These are phyloP conservation scores for Perca schrenkii DNA, from an alignment of 2,113 vertebrate genomes.

Conservation along the genomic window DNA sequence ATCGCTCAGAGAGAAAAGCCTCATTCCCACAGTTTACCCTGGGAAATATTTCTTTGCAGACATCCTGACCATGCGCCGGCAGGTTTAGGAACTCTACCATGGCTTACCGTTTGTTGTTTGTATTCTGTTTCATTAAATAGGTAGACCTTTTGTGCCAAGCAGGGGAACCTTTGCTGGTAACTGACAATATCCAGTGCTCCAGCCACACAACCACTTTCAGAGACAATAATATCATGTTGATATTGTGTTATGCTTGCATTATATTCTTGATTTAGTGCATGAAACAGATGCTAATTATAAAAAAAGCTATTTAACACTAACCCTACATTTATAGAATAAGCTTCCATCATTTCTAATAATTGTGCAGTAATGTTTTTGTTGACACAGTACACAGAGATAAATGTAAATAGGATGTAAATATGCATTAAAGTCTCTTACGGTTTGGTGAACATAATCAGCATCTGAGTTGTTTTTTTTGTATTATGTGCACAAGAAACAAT, in stretches of 20 bases:
- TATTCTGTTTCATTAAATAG: constrained; percentile 43
- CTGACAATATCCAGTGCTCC: background rate
- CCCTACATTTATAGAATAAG: background rate
- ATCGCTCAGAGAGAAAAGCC: constrained; percentile 30
- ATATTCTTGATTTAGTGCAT: background rate
- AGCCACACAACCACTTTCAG: constrained; percentile 9
- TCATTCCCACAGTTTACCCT: constrained; percentile 78
- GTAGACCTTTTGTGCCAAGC: background rate
- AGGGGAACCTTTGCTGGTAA: background rate
- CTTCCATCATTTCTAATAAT: background rate
- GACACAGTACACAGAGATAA: too few species aligned
- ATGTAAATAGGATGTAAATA: too few species aligned
- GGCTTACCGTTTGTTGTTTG: constrained; percentile 56
- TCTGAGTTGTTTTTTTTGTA: too few species aligned
- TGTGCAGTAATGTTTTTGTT: too few species aligned
- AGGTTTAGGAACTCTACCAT: constrained; percentile 44
- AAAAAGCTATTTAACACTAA: background rate
- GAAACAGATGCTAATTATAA: background rate
- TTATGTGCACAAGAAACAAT: too few species aligned
- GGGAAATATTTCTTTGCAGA: constrained; percentile 69
- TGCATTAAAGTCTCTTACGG: too few species aligned
- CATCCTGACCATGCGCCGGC: constrained; percentile 30
- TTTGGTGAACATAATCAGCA: too few species aligned
- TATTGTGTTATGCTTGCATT: background rate
- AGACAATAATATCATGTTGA: background rate